Conservation (phyloP, 2,113 vertebrate genomes). For the Plectropomus leopardus region DNA sequence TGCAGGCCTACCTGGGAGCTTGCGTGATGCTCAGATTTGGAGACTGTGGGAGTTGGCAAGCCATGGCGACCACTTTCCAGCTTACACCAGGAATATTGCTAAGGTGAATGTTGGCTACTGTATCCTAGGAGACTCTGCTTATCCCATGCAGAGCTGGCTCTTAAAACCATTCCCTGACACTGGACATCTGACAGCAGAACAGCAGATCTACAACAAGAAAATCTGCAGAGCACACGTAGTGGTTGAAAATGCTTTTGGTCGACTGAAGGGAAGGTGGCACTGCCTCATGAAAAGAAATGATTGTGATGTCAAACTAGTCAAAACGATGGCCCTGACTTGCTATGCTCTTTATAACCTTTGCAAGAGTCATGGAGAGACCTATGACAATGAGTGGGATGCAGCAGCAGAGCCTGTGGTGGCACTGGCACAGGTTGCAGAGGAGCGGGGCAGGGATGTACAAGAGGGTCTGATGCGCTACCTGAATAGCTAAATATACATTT, state of each 20-base stretch:
- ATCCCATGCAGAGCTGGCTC: no score
- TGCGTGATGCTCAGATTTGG: no score
- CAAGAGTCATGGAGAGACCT: neutral
- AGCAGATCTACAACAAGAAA: no score
- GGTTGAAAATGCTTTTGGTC: neutral
- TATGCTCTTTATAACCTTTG: neutral
- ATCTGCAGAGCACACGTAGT: neutral
- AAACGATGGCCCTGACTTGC: neutral
- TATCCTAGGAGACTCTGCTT: no score
- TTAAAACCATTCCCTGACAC: no score
- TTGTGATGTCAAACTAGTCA: neutral
- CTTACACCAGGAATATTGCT: no score
- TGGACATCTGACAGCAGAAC: no score
- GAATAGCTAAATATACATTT: neutral
- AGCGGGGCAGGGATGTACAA: neutral
- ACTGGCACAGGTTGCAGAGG: neutral
- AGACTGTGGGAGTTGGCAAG: no score
- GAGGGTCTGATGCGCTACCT: neutral
- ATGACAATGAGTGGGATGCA: neutral
- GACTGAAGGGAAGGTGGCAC: neutral
- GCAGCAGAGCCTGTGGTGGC: neutral
- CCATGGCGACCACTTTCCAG: no score
- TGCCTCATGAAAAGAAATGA: neutral
- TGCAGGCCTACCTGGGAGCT: no score
- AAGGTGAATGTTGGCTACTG: no score